Base-by-base conservation (phyloP, 2,113 vertebrate species). In the Tretioscincus oriximinensis region DNA sequence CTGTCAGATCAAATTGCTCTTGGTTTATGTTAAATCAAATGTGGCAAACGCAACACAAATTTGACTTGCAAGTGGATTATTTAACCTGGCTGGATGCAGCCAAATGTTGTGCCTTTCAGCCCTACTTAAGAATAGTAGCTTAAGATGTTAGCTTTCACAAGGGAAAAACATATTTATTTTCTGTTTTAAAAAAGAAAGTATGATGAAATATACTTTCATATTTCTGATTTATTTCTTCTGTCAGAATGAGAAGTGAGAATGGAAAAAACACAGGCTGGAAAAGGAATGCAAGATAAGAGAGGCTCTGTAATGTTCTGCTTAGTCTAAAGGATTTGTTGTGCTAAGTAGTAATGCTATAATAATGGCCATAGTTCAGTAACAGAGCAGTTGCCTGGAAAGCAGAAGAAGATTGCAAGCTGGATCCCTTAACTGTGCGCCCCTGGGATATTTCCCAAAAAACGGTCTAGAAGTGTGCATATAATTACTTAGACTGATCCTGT, bases 311-410 rank as follows among this genome's bases (percentile, higher is more conserved):
- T 29, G 31, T 3, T 86, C 35, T 29, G 9, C 83, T 77, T 82
- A 58, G 68, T 5, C 24, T 67, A 69, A 20, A 73, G 45, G 84
- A 51, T 60, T 84, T 84, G 1, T 86, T 79, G 78, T 82, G 22
- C 14, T 31, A 20, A 67, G 35, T 35, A 73, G 1, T 1, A 68
- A 78, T 70, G 20, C 84, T 63, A 28, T 12, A 67, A 54, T 2
- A 18, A 14, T 58, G 54, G 49, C 12, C 47, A 63, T 24, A 54
- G 20, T 79, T 68, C 35, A 58, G 49, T 51, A 14, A 51, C 9
- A 51, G 8, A 51, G 49, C 49, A 51, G 54, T 14, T 58, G 54
- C 54, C 14, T 58, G 54, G 54, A 58, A 58, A 58, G 54, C 16
- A 14, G 54, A 58, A 14, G 54, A 58, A 58, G 12, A 18, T 58